Evolutionary conservation across 2,113 vertebrate genomes (phyloP).

Genomic region (Pycnonotus jocosus): DNA sequence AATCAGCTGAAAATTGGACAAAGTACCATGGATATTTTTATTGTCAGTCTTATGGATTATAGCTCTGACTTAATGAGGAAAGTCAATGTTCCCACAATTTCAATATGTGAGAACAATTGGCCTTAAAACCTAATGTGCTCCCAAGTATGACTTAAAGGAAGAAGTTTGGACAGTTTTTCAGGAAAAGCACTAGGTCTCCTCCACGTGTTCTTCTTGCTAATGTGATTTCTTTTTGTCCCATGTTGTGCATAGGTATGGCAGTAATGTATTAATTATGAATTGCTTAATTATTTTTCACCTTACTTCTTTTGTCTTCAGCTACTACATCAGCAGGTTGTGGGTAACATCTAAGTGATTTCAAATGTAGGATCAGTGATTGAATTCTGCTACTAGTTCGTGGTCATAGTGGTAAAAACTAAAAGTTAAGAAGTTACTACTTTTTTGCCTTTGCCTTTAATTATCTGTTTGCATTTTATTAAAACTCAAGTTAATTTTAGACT

Average conservation of each 20-base stretch:
- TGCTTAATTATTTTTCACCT: neutral
- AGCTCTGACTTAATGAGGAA: constrained; percentile 6
- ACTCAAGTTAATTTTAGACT: neutral
- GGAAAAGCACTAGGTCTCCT: neutral
- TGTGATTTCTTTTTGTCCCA: neutral
- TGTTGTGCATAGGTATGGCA: neutral
- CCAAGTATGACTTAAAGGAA: neutral
- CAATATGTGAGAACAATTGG: neutral
- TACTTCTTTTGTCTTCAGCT: neutral
- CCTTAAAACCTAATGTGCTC: neutral
- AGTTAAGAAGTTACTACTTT: neutral
- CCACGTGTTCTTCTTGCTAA: neutral
- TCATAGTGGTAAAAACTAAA: neutral
- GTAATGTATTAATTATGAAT: neutral
- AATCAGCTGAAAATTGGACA: neutral
- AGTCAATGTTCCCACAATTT: neutral
- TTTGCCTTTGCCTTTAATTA: neutral
- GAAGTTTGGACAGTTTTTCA: neutral
- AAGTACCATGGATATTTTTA: neutral
- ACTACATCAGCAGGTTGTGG: neutral
- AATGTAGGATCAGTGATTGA: neutral
- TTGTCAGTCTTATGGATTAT: neutral
- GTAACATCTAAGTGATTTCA: neutral
- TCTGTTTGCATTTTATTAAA: neutral
- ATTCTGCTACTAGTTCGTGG: neutral